Evolutionary conservation across 2,113 vertebrate species (phyloP), one percentile per base, ranked within the genome.

Genomic region (Colossoma macropomum): DNA sequence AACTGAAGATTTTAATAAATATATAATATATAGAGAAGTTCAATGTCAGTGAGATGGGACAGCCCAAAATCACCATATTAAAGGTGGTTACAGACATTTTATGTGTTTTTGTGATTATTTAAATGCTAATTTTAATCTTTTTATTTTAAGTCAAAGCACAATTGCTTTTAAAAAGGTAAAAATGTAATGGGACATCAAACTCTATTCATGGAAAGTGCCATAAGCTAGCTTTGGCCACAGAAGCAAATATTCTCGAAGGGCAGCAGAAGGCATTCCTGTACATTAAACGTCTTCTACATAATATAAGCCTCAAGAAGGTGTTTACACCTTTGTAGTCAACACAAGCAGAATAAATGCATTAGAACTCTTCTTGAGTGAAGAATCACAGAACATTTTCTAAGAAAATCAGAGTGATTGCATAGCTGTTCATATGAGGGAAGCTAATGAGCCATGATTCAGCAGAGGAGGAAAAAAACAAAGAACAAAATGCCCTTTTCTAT

Each of bases 401-500:
- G 30, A 72, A 60, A 50, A 34, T 25, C 63, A 6, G 41, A 83
- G 54, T 52, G 34, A 25, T 69, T 52, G 27, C 16, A 59, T 63
- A 23, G 66, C 19, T 69, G 66, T 69, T 16, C 41, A 45, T 45
- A 45, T 45, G 41, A 45, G 41, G 41, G 9, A 45, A 45, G 9
- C 41, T 15, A 41, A 62, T 80, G 75, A 71, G 54, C 66, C 81
- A 59, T 60, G 27, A 32, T 34, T 78, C n/a, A 50, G 13, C 62
- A 34, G 28, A 30, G 28, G 66, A 83, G 19, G 15, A 83, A 71
- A 83, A 72, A 59, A 70, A 27, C 34, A 83, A n/a, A 45, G 25
- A 79, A 79, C 65, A 82, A 23, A 75, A 81, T 38, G 52, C 23
- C 27, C 48, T 11, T 38, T 75, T 68, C 21, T 75, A 23, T 45